Percentiles rank a stretch among this genome's conserved stretches.
phyloP scores from a whole-genome alignment of 2,113 vertebrate genomes.

The Corvus moneduloides region DNA sequence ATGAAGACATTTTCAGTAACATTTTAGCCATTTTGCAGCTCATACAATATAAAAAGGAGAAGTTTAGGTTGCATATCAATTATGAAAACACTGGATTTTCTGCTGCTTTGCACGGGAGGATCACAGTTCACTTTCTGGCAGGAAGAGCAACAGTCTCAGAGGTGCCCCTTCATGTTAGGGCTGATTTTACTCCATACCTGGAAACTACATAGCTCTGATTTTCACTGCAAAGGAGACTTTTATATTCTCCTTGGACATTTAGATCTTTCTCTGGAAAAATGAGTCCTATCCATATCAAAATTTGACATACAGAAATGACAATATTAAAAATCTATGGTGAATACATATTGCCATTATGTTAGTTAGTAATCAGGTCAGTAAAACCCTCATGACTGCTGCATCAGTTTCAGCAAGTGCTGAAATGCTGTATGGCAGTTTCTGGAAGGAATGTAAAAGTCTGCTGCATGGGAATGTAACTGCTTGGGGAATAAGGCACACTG shows the following conservation, averaged over 20 bases:
- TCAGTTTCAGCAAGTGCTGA: background rate
- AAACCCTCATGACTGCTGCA: background rate
- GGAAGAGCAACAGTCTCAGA: background rate
- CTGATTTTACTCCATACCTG: background rate
- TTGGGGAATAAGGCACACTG: background rate
- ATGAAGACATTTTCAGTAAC: slow-evolving; percentile 4
- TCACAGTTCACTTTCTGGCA: background rate
- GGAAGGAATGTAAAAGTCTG: background rate
- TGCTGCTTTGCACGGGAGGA: background rate
- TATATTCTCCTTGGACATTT: background rate
- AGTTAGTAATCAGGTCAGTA: background rate
- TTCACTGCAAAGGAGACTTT: background rate
- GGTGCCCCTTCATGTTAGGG: background rate
- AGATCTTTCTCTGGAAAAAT: background rate
- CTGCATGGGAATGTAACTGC: background rate
- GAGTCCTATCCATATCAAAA: background rate
- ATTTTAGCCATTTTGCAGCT: background rate
- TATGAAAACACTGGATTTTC: background rate
- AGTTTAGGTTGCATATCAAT: background rate
- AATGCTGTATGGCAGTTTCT: background rate
- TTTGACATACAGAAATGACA: background rate
- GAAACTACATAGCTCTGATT: background rate
- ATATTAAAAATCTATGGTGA: background rate
- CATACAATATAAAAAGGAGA: background rate
- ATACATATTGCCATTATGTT: background rate